Conservation (phyloP, 64 coral and sea anemone genomes). For the Actinia equina region DNA sequence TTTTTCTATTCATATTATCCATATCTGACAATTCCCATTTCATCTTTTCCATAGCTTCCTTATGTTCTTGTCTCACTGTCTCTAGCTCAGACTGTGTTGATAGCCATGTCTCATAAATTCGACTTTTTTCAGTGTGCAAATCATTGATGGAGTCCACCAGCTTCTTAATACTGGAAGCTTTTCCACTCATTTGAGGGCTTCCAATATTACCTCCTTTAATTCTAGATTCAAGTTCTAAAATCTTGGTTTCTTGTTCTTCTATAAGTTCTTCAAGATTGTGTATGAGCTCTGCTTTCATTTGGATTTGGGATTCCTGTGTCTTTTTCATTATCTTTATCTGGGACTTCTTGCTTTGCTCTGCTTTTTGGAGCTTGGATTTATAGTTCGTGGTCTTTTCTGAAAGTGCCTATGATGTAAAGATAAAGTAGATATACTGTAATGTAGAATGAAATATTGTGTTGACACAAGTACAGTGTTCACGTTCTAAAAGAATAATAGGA, state of each 20-base stretch:
- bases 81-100: constrained; percentile 90
- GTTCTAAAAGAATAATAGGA: no score
- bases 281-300: constrained; percentile 86
- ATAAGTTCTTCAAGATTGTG: constrained; percentile 80
- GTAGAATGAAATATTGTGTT: no score
- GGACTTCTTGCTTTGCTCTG: constrained; percentile 89
- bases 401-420: constrained; percentile 40
- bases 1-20: constrained; percentile 56
- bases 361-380: constrained; percentile 80
- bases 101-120: constrained; percentile 76
- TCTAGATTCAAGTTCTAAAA: constrained; percentile 63
- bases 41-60: constrained; percentile 38
- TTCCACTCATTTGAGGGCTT: constrained; percentile 5
- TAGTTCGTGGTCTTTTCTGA: constrained; percentile 91
- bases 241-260: constrained; percentile 84
- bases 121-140: constrained; percentile 70
- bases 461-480: no score
- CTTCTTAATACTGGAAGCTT: constrained; percentile 71
- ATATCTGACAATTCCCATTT: constrained; percentile 72
- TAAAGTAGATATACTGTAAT: no score
- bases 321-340: constrained; percentile 97
- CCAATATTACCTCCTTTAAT: constrained; percentile 57
- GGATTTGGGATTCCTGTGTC: constrained; percentile 81
- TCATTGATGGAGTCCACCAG: constrained; percentile 87
- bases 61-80: constrained; percentile 72